phyloP scores from a whole-genome alignment of 2,888 invertebrate genomes.

The Cremastobaeus sp. region DNA sequence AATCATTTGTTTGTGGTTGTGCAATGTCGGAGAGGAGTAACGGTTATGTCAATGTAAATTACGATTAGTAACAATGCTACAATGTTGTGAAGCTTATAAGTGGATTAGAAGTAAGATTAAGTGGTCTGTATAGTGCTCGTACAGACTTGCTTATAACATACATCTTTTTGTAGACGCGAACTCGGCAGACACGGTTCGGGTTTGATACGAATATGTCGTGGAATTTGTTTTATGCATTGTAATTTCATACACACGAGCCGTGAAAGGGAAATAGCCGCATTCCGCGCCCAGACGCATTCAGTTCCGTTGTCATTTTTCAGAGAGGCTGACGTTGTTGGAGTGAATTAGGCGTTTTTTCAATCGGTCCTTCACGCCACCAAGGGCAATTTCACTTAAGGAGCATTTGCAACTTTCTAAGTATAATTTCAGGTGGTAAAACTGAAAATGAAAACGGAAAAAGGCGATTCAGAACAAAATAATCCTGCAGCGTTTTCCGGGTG shows the following conservation, averaged over 20 bases:
- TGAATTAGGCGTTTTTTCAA: background rate
- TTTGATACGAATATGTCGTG: constrained; percentile 24
- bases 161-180: constrained; percentile 17
- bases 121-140: constrained; percentile 13
- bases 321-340: background rate
- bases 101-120: constrained; percentile 34
- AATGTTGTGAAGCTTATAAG: constrained; percentile 33
- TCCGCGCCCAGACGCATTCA: background rate
- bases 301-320: no score
- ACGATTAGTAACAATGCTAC: constrained; percentile 27
- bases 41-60: constrained; percentile 39
- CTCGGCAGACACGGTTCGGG: constrained; percentile 14
- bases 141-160: constrained; percentile 4
- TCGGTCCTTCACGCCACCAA: no score
- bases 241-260: constrained; percentile 17
- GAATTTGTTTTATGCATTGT: constrained; percentile 30
- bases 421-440: background rate
- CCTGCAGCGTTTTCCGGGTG: constrained; percentile 32
- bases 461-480: constrained; percentile 27
- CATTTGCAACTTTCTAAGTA: no score
- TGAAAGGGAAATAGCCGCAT: constrained; percentile 28
- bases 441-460: constrained; percentile 29
- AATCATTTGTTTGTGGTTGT: constrained; percentile 15
- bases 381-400: no score
- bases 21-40: constrained; percentile 13